A percentile compares a stretch with the other conserved stretches of the same genome.
Evolutionary conservation across 2,113 vertebrate species (phyloP).

Genomic region (Heterochromis multidens): DNA sequence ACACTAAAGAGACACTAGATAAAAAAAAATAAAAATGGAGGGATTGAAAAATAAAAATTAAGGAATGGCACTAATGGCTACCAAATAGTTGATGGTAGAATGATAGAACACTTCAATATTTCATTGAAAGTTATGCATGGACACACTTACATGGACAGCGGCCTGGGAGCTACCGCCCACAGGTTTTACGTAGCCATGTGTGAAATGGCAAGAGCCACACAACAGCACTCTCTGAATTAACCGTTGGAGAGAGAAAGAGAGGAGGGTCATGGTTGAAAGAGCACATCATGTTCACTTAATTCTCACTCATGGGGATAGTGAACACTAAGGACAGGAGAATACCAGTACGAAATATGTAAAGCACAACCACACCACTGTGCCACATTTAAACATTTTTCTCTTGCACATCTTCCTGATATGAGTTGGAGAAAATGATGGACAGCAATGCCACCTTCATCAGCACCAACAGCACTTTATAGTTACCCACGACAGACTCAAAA

Average conservation of each 20-base stretch:
- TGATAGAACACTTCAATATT: conserved; percentile 69
- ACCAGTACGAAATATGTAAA: conserved; percentile 2
- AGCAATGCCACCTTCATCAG: not conserved
- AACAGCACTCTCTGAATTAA: conserved; percentile 66
- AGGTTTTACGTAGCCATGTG: conserved; percentile 71
- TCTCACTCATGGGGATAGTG: conserved; percentile 63
- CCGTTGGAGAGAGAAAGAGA: conserved; percentile 61
- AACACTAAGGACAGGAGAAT: conserved; percentile 38
- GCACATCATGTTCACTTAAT: conserved; percentile 73
- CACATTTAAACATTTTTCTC: not conserved
- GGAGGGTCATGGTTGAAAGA: conserved; percentile 57
- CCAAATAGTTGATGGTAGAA: conserved; percentile 46
- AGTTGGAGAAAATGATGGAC: not conserved
- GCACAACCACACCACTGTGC: not conserved
- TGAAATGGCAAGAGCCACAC: conserved; percentile 69
- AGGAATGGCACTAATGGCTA: not conserved
- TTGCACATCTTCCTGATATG: not conserved
- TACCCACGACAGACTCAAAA: not conserved
- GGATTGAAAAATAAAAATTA: conserved; percentile 33
- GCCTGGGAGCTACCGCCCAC: conserved; percentile 62
- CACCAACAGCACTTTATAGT: not conserved
- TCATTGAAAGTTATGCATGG: conserved; percentile 64
- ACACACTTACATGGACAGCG: conserved; percentile 56
- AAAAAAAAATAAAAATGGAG: conserved; percentile 1
- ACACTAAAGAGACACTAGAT: conserved; percentile 9